Conservation (phyloP, 2,113 vertebrate genomes). For the Rhinoderma darwinii region DNA sequence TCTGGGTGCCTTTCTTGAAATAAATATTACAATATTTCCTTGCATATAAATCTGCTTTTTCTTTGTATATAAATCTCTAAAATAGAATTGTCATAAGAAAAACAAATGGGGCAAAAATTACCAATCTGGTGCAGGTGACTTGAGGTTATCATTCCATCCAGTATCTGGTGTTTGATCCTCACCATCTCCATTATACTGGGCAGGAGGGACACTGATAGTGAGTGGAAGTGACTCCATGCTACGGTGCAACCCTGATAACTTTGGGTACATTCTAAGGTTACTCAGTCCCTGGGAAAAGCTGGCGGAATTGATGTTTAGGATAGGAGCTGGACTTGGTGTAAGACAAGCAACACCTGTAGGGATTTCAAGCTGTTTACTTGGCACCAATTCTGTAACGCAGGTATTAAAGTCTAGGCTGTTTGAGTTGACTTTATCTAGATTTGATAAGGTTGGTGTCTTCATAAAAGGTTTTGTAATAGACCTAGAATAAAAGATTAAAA, state of each 20-base stretch:
- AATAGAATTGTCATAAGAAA: background rate
- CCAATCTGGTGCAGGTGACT: conserved; percentile 74
- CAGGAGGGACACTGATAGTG: conserved; percentile 88
- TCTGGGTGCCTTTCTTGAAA: too few relatives aligned
- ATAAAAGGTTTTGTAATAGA: conserved; percentile 81
- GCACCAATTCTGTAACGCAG: conserved; percentile 73
- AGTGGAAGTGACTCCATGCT: conserved; percentile 94
- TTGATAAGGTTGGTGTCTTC: conserved; percentile 87
- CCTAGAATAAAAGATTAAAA: conserved; percentile 67
- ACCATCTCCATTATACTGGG: conserved; percentile 71
- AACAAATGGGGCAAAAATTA: conserved; percentile 52
- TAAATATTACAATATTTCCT: too few relatives aligned
- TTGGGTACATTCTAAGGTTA: conserved; percentile 82
- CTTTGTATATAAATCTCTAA: background rate
- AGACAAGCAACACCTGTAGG: conserved; percentile 75
- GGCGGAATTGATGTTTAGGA: conserved; percentile 91
- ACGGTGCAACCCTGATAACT: conserved; percentile 88
- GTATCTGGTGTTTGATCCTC: conserved; percentile 70
- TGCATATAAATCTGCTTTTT: background rate
- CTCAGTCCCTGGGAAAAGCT: conserved; percentile 86
- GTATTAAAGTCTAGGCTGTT: conserved; percentile 86
- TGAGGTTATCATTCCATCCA: conserved; percentile 76
- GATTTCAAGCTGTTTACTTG: conserved; percentile 82
- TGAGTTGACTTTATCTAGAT: conserved; percentile 90
- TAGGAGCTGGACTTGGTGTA: conserved; percentile 90